Percentiles rank a stretch among this genome's conserved stretches.
Conservation (phyloP, 2,113 vertebrate species). For the Lates calcarifer region DNA sequence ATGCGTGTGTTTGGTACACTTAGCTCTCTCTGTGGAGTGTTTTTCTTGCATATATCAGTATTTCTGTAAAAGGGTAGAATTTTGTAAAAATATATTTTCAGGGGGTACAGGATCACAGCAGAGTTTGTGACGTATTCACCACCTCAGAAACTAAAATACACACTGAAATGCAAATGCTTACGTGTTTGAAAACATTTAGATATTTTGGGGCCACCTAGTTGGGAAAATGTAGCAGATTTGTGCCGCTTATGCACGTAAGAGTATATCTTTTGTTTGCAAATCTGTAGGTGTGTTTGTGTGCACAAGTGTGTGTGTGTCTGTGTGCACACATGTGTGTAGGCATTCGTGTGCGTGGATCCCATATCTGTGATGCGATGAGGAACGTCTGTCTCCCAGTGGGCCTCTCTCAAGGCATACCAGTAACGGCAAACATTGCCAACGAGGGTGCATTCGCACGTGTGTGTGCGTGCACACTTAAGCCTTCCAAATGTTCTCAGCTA, state of each 20-base stretch:
- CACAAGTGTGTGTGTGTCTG: constrained; percentile 24
- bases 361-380: constrained; percentile 41
- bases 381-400: constrained; percentile 78
- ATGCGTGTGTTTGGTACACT: not conserved
- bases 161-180: not conserved
- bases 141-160: constrained; percentile 20
- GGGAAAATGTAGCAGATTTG: not conserved
- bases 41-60: not conserved
- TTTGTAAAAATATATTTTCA: not conserved
- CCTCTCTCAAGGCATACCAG: constrained; percentile 54
- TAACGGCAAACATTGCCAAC: constrained; percentile 46
- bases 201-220: constrained; percentile 37
- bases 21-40: not conserved
- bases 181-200: constrained; percentile 10
- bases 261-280: not conserved
- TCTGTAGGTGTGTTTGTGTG: constrained; percentile 11
- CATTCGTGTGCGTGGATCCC: constrained; percentile 45
- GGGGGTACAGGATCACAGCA: not conserved
- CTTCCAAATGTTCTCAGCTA: constrained; percentile 80
- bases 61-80: constrained; percentile 1
- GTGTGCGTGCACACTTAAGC: constrained; percentile 70
- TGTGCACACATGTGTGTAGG: constrained; percentile 23
- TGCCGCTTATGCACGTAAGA: not conserved
- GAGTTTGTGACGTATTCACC: constrained; percentile 30
- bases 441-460: constrained; percentile 45